These are phyloP conservation scores for Rhabdomys pumilio DNA, from an alignment of 2,797 vertebrate genomes.

Conservation along the genomic window DNA sequence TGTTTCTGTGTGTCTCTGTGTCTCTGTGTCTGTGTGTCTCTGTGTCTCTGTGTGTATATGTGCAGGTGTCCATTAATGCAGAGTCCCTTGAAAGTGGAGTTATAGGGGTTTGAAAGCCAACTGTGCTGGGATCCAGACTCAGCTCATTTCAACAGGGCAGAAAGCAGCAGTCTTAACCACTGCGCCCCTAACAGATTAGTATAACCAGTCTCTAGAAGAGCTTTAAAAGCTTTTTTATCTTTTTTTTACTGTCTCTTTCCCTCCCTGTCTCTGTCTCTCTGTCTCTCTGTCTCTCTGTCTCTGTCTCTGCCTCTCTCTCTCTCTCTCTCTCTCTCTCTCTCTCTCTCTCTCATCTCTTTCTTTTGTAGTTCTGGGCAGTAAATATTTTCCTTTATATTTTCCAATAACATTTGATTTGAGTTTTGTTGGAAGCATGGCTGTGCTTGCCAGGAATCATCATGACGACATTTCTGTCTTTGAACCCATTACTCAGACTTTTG, in stretches of 20 bases:
- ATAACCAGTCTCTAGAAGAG: background rate
- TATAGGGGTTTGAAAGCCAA: background rate
- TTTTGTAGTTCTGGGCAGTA: background rate
- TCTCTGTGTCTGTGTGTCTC: too few species aligned
- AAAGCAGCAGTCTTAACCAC: background rate
- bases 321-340: background rate
- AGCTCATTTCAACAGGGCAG: background rate
- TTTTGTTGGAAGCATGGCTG: background rate
- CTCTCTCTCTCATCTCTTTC: background rate
- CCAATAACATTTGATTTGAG: background rate
- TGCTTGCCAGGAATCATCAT: background rate
- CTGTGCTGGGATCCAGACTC: background rate
- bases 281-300: background rate
- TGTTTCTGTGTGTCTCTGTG: too few species aligned
- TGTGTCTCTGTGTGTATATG: too few species aligned
- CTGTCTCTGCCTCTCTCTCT: background rate
- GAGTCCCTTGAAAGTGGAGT: background rate
- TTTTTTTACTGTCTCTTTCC: background rate
- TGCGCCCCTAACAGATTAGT: background rate
- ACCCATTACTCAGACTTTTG: constrained; percentile 11
- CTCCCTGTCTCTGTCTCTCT: background rate
- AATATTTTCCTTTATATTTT: constrained; percentile 20
- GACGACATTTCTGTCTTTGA: background rate
- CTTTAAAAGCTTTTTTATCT: background rate
- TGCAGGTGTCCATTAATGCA: background rate